These are phyloP conservation scores for Aphelinus atriplicis DNA, from an alignment of 1,140 invertebrate species.

Conservation along the genomic window DNA sequence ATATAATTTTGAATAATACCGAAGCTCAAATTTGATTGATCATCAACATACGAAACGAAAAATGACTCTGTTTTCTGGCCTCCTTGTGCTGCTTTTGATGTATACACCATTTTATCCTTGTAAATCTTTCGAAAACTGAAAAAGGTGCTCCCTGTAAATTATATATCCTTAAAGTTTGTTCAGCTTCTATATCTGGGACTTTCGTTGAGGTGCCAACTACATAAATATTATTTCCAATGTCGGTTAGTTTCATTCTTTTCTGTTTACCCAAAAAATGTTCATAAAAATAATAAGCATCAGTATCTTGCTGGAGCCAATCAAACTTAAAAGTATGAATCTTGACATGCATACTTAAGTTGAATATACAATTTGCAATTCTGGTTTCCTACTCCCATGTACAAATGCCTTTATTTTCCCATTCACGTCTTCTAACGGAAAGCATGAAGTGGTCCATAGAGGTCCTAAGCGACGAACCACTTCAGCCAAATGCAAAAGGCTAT, in stretches of 20 bases:
- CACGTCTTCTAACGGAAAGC: constrained; percentile 13
- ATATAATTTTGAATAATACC: constrained; percentile 4
- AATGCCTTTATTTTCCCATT: neutral
- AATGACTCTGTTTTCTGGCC: constrained; percentile 3
- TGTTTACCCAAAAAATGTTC: neutral
- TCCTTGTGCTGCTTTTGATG: neutral
- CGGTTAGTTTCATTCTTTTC: constrained; percentile 1
- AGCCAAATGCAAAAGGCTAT: constrained; percentile 38
- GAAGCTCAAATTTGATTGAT: neutral
- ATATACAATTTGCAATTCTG: constrained; percentile 13
- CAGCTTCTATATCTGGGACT: neutral
- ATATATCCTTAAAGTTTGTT: neutral
- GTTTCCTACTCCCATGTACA: neutral
- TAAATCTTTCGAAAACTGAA: constrained; percentile 7
- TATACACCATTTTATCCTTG: constrained; percentile 6
- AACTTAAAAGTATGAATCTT: neutral
- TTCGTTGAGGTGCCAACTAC: neutral
- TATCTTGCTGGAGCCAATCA: constrained; percentile 1
- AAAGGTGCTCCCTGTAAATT: neutral
- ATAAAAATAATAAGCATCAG: constrained; percentile 9
- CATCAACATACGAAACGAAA: neutral
- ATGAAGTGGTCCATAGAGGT: constrained; percentile 32
- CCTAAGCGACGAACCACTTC: constrained; percentile 36
- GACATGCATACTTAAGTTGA: neutral
- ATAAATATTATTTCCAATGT: neutral